Evolutionary conservation across 2,888 invertebrate genomes (phyloP), one percentile per base, ranked within the genome.

Genomic region (Camponotus fellah): DNA sequence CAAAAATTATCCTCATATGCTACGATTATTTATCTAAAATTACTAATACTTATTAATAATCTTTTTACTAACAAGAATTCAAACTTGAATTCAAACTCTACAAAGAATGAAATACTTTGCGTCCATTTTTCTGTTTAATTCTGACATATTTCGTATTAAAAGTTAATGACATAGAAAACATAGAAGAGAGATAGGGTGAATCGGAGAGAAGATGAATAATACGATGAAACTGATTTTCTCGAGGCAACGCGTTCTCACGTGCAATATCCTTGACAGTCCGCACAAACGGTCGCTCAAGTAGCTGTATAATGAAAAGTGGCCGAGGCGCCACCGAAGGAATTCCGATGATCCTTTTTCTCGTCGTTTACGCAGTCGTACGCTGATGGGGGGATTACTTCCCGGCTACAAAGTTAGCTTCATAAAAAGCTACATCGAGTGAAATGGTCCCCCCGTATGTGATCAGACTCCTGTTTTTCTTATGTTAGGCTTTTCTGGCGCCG

Each of bases 231-330:
- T 14, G 74, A 84, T 66, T 56, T 79, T 37, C 53, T 53, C 64
- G n/a, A 53, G n/a, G 74, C 49, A 49, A 64, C 37, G 64, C 60
- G 3, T 56, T 81, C 64, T 66, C 80, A 56, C 80, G 74, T 53
- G 80, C 80, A 72, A 72, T 81, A 74, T 66, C 68, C 66, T 68
- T 66, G 46, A 62, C 65, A 60, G 56, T 80, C 14, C 37, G 34
- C 34, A 53, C 53, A 64, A 79, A 49, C 77, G 58, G 26, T 58
- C 43, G 46, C 32, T n/a, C 60, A 72, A 79, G 69, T 69, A 62
- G 43, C 62, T 75, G 82, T 56, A 81, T 76, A 87, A 84, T 84
- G 71, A 80, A 84, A 84, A 82, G 58, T 75, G 60, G 72, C 71
- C n/a, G 10, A 56, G 21, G 49, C 66, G 62, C 26, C 60, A 46